Evolutionary conservation across 2,113 vertebrate genomes (phyloP), one percentile per base, ranked within the genome.

Genomic region (Ctenodactylus gundi): DNA sequence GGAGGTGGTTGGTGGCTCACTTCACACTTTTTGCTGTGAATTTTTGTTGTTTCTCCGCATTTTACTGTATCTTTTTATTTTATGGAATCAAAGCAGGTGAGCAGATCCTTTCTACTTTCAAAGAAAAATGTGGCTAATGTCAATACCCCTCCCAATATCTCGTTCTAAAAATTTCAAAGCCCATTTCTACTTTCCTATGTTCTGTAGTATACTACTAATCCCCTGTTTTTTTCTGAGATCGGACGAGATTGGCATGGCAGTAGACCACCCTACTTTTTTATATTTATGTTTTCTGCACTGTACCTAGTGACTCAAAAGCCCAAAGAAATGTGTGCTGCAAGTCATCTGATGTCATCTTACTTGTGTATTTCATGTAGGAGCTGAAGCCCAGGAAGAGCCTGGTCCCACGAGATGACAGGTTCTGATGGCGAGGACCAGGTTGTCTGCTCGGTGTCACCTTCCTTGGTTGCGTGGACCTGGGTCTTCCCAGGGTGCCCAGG

Each of bases 271-370:
- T n/a, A n/a, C n/a, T n/a, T n/a, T n/a, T n/a, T n/a, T n/a, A n/a
- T n/a, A n/a, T 39, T 65, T 70, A 13, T 39, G 34, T 81, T 68
- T 85, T 84, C 73, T 91, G 75, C 90, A 95, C 53, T 65, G 25
- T 88, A 87, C 25, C 11, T 39, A 64, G 3, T 88, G 46, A 82
- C 39, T 58, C 8, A 64, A 41, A 78, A 87, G 0, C 12, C 20
- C 29, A 60, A 72, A 76, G 23, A 90, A 9, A 85, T 73, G 29
- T 39, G 25, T 93, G 13, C 27, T 34, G 7, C 17, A 46, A 15
- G 4, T 58, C 49, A 25, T 7, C 12, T 31, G 4, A 72, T 46
- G 11, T 6, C 67, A 6, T 94, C 58, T 87, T 55, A 44, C 49
- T 46, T 41, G 27, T 27, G 7, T 51, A 46, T 85, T 83, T 88